Evolutionary conservation across 1,140 invertebrate genomes (phyloP), one percentile per base, ranked within the genome.

Genomic region (Listronotus bonariensis): DNA sequence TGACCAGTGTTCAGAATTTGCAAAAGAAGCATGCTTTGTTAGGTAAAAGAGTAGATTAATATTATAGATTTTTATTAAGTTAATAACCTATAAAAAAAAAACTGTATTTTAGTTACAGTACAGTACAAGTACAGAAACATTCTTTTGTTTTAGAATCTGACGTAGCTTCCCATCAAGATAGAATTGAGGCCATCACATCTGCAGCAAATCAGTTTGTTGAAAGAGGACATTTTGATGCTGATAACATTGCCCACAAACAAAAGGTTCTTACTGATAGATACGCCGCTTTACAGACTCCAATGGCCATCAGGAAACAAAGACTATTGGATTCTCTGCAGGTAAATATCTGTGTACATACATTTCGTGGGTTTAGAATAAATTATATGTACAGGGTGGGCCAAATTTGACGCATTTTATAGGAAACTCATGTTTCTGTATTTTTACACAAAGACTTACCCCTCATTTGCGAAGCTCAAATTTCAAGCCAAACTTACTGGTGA

Each of bases 201-300:
- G 91, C 94, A 41, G 94, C 95, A 8, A 87, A 91, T 62, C 88
- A 95, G 72, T 99, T 99, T 80, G 88, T 96, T 6, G 88, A 93
- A 69, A 84, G 86, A 0, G 95, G 92, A 6, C 97, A 99, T 80
- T 99, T 99, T 81, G 97, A 99, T 82, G 90, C 95, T 0, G 95
- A 97, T 46, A 96, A 93, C 73, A 99, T 99, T 65, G 87, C 88
- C 63, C 80, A 88, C 14, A 99, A 98, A 69, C 83, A 92, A 80
- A 86, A 87, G 58, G 87, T 88, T 43, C 80, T 96, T 0, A 86
- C 88, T 11, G 84, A 86, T 6, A 85, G 93, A 42, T 97, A 97
- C 78, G 80, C 89, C 3, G 89, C 89, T 7, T 79, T 99, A 1
- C 91, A 95, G 68, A 88, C 88, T 38, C 95, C 95, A 0, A 94